Conservation (phyloP, 2,797 vertebrate genomes). For the Helicolenus hilgendorfi region DNA sequence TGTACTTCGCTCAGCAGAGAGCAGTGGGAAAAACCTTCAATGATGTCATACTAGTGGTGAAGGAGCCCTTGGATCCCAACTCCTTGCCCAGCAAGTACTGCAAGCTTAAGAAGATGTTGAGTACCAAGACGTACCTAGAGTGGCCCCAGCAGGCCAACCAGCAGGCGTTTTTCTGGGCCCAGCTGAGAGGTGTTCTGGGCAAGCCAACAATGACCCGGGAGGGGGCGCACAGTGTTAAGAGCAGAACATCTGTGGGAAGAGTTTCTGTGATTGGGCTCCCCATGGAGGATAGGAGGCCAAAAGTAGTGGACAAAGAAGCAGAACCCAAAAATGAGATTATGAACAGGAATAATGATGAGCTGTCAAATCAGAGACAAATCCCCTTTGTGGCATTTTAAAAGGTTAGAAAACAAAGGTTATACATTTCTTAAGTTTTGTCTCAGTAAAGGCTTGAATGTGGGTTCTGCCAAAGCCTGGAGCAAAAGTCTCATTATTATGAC, state of each 20-base stretch:
- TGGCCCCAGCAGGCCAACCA: slow-evolving; percentile 91
- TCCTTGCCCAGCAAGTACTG: slow-evolving; percentile 92
- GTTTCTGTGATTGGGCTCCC: slow-evolving; percentile 48
- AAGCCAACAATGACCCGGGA: slow-evolving; percentile 63
- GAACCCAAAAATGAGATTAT: neutral
- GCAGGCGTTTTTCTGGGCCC: slow-evolving; percentile 92
- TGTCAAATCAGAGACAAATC: slow-evolving; percentile 33
- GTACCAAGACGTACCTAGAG: slow-evolving; percentile 92
- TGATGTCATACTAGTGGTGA: slow-evolving; percentile 92
- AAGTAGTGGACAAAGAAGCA: neutral
- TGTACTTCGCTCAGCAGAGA: slow-evolving; percentile 94
- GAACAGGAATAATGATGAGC: slow-evolving; percentile 4
- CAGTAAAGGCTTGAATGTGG: neutral
- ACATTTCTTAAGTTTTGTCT: neutral
- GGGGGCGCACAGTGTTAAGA: slow-evolving; percentile 39
- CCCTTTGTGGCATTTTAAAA: slow-evolving; percentile 26
- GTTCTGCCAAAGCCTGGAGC: slow-evolving; percentile 11
- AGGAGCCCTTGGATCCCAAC: slow-evolving; percentile 89
- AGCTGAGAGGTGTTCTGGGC: slow-evolving; percentile 90
- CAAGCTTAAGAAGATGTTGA: slow-evolving; percentile 92
- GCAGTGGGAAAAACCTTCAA: slow-evolving; percentile 90
- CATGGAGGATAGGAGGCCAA: slow-evolving; percentile 20
- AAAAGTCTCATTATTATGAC: slow-evolving; percentile 48
- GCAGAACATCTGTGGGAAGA: slow-evolving; percentile 39
- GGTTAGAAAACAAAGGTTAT: neutral